Conservation (phyloP, 2,888 invertebrate species). For the Sycophila texana region DNA sequence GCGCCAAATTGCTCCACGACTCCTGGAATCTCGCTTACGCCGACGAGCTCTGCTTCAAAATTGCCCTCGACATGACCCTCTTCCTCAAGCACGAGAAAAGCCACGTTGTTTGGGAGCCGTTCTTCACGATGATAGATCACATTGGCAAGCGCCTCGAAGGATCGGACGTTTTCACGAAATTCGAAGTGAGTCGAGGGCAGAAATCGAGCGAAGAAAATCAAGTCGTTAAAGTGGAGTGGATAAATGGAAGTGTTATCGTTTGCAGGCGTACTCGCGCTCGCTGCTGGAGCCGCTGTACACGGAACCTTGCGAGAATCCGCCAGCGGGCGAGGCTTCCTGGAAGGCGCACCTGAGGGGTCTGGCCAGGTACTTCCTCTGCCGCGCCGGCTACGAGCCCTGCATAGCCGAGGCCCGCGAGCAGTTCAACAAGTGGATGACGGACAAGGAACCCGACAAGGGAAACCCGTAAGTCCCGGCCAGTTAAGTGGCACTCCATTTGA, state of each 20-base stretch:
- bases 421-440: constrained; percentile 86
- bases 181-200: constrained; percentile 79
- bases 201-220: no score
- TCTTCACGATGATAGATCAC: constrained; percentile 89
- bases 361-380: constrained; percentile 85
- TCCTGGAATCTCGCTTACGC: constrained; percentile 88
- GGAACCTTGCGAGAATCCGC: constrained; percentile 79
- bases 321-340: constrained; percentile 81
- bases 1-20: constrained; percentile 86
- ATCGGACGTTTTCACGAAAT: constrained; percentile 82
- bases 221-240: no score
- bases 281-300: constrained; percentile 85
- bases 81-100: constrained; percentile 85
- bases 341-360: constrained; percentile 82
- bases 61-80: constrained; percentile 87
- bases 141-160: constrained; percentile 85
- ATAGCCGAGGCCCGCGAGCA: constrained; percentile 85
- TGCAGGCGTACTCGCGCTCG: constrained; percentile 79
- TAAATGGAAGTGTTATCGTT: no score
- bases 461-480: constrained; percentile 85
- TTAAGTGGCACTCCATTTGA: no score
- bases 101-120: constrained; percentile 88
- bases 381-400: constrained; percentile 87
- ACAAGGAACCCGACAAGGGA: constrained; percentile 84
- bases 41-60: constrained; percentile 85